Evolutionary conservation across 2,797 vertebrate species (phyloP).

Genomic region (Heteromormyrus szaboi): DNA sequence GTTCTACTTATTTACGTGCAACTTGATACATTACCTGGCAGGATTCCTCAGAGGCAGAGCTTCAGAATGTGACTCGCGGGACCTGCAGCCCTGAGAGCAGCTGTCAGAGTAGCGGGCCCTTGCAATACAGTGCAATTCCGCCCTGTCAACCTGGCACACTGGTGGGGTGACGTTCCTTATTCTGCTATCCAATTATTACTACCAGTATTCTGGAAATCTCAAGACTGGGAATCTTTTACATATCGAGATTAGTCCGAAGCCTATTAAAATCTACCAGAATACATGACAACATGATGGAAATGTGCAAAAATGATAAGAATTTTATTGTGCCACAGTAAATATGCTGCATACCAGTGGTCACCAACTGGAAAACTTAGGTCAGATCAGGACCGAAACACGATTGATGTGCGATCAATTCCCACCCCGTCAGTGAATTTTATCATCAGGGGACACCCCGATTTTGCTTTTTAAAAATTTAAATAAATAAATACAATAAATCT

Average conservation of each 20-base stretch:
- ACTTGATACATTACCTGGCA: neutral
- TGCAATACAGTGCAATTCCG: neutral
- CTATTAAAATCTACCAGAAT: neutral
- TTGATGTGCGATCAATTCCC: neutral
- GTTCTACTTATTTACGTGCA: neutral
- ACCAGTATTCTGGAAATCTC: neutral
- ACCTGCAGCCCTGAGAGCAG: neutral
- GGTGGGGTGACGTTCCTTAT: neutral
- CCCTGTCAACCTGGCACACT: neutral
- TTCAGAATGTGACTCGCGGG: neutral
- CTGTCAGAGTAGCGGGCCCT: neutral
- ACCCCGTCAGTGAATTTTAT: neutral
- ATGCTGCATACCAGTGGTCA: neutral
- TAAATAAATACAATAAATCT: neutral
- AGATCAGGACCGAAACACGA: neutral
- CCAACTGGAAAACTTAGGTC: neutral
- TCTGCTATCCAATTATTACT: neutral
- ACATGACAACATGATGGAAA: neutral
- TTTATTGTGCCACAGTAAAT: neutral
- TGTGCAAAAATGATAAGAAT: neutral
- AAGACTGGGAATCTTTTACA: neutral
- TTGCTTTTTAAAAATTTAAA: neutral
- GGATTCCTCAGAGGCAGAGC: neutral
- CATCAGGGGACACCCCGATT: neutral
- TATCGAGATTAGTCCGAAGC: neutral